A percentile compares a stretch with the other conserved stretches of the same genome.
These are phyloP conservation scores for Toxotes jaculatrix DNA, from an alignment of 2,113 vertebrate species.

Conservation along the genomic window DNA sequence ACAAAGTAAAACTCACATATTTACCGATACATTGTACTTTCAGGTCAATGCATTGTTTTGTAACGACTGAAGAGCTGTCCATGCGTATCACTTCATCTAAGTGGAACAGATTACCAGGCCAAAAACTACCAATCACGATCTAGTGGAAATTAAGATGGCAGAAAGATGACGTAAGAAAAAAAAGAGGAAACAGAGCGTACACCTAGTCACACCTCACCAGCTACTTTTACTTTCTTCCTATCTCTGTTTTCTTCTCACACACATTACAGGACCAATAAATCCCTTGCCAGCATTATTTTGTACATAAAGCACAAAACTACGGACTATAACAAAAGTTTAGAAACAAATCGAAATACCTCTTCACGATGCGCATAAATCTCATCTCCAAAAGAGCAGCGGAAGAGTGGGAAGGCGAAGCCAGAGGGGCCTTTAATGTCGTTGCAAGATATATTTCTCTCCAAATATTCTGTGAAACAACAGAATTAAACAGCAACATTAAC, in stretches of 20 bases:
- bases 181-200: no score
- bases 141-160: neutral
- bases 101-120: fast-evolving
- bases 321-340: no score
- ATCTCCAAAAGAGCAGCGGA: fast-evolving
- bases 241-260: neutral
- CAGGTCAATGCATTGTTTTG: slow-evolving; percentile 4
- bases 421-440: fast-evolving
- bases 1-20: slow-evolving; percentile 1
- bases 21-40: fast-evolving
- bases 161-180: no score
- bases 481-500: neutral
- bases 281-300: neutral
- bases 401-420: neutral
- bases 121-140: fast-evolving
- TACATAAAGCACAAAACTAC: neutral
- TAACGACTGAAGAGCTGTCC: neutral
- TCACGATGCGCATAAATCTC: fast-evolving
- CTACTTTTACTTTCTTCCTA: neutral
- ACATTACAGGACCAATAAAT: neutral
- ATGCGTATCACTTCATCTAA: fast-evolving
- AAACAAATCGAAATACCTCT: slow-evolving; percentile 23
- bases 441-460: neutral
- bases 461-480: neutral
- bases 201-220: no score